Evolutionary conservation across 2,888 invertebrate species (phyloP).

Genomic region (Scaptomyza polygonia): DNA sequence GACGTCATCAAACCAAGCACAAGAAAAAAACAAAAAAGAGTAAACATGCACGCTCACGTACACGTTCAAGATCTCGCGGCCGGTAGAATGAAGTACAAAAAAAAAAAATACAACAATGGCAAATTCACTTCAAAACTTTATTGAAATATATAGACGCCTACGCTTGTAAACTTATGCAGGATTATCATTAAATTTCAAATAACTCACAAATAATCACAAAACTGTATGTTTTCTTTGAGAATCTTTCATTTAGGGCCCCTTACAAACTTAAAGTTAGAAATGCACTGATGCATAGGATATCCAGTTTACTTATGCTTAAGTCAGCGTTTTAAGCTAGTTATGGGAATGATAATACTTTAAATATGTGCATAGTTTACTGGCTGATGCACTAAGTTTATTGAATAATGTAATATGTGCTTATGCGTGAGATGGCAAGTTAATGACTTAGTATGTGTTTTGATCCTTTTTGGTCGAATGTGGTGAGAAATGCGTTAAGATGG

Average conservation of each 20-base stretch:
- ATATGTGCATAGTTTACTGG: conserved; percentile 38
- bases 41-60: conserved; percentile 82
- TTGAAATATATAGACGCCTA: conserved; percentile 65
- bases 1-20: conserved; percentile 68
- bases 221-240: conserved; percentile 65
- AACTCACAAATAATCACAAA: conserved; percentile 77
- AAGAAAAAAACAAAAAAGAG: conserved; percentile 84
- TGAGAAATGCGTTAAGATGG: conserved; percentile 6
- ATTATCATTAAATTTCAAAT: conserved; percentile 74
- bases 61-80: conserved; percentile 68
- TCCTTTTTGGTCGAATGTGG: conserved; percentile 46
- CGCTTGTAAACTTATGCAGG: conserved; percentile 58
- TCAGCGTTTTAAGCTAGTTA: conserved; percentile 28
- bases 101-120: conserved; percentile 3
- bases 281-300: conserved; percentile 34
- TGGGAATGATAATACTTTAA: conserved; percentile 49
- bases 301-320: conserved; percentile 31
- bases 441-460: conserved; percentile 50
- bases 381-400: conserved; percentile 46
- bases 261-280: conserved; percentile 63
- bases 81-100: conserved; percentile 26
- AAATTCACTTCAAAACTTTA: conserved; percentile 67
- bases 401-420: conserved; percentile 11
- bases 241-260: conserved; percentile 34
- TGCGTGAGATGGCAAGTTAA: conserved; percentile 47